Evolutionary conservation across 2,888 invertebrate species (phyloP), one percentile per base, ranked within the genome.

Genomic region (Lithosia quadra): DNA sequence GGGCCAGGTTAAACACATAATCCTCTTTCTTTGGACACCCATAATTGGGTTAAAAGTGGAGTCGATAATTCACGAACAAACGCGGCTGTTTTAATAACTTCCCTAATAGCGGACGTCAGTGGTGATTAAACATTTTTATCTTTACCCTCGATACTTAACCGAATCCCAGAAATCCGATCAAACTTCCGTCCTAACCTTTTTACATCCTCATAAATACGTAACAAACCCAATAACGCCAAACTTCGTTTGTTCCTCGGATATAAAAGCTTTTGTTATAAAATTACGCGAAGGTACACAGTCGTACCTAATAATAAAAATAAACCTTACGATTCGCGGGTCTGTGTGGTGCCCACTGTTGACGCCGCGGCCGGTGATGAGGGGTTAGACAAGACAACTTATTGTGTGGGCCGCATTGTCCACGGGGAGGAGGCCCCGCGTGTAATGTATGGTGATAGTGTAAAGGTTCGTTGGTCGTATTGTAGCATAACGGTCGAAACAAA

Each of bases 271-370:
- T 49, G n/a, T 49, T 49, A 49, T 49, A 49, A 49, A 49, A 49
- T 24, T 58, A 58, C 57, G 28, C 24, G 9, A 36, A 56, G 64
- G 57, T 28, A 22, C 58, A 43, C 61, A 61, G 49, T 59, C 65
- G 60, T 57, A 49, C 49, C 58, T 33, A 55, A 65, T 62, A 62
- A 67, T 72, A 64, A 62, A 67, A 71, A 63, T 63, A 63, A 63
- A 36, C 34, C 22, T 49, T 36, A 56, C 43, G 22, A n/a, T 62
- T n/a, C 2, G 43, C 1, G 60, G 22, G 61, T 28, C 22, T 49
- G 49, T 7, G 7, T 18, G 4, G 49, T 49, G 49, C 8, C n/a
- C 1, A 43, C n/a, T n/a, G n/a, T n/a, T n/a, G n/a, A n/a, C n/a
- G n/a, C n/a, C n/a, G n/a, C n/a, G 10, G 18, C 43, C 43, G 18